Conservation (phyloP, 1,140 invertebrate genomes). For the Drosophila biarmipes region DNA sequence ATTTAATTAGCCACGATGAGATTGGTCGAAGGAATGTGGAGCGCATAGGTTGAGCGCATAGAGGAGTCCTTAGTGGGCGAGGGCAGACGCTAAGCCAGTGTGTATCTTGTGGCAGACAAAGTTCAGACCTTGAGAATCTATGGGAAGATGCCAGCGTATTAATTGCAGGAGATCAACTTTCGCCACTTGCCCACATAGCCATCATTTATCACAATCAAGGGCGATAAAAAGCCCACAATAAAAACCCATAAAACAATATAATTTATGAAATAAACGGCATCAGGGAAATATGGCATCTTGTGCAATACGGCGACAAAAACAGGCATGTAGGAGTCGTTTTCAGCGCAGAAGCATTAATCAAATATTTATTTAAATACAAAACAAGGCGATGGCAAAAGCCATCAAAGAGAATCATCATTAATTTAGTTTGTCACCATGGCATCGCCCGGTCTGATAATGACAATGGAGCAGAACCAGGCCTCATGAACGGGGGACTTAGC, state of each 20-base stretch:
- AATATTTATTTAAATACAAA: conserved; percentile 81
- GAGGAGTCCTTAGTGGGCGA: neutral
- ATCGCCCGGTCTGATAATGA: conserved; percentile 55
- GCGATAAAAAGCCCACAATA: conserved; percentile 65
- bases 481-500: conserved; percentile 21
- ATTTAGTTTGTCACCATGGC: conserved; percentile 75
- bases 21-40: conserved; percentile 41
- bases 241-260: conserved; percentile 68
- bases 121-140: neutral
- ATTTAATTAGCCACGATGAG: conserved; percentile 66
- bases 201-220: conserved; percentile 75
- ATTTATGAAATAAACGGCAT: conserved; percentile 57
- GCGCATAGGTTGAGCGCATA: conserved; percentile 2
- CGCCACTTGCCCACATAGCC: conserved; percentile 3
- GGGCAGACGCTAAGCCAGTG: too few species aligned
- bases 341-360: conserved; percentile 63
- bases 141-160: conserved; percentile 1
- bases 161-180: conserved; percentile 14
- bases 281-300: conserved; percentile 53
- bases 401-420: conserved; percentile 72
- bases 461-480: conserved; percentile 36
- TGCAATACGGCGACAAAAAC: conserved; percentile 28
- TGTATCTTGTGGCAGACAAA: neutral
- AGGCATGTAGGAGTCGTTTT: conserved; percentile 38
- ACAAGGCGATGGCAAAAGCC: conserved; percentile 46